Percentiles rank a stretch among this genome's conserved stretches.
These are phyloP conservation scores for Exocentrus adspersus DNA, from an alignment of 2,888 invertebrate genomes.

Conservation along the genomic window DNA sequence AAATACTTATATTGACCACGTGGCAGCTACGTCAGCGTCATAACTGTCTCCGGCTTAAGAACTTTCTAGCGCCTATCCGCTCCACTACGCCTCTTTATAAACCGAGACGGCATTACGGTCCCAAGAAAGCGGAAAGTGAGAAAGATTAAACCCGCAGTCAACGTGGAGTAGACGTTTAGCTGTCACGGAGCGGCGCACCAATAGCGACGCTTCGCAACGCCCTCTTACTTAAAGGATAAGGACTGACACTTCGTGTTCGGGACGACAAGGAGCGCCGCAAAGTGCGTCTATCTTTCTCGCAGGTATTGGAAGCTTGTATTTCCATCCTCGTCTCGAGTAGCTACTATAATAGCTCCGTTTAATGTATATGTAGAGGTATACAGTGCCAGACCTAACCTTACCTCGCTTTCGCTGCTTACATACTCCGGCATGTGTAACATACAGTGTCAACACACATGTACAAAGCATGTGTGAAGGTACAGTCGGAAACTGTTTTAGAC, in stretches of 20 bases:
- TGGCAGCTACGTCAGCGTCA: too few species aligned
- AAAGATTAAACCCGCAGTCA: slow-evolving; percentile 53
- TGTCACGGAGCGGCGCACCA: slow-evolving; percentile 52
- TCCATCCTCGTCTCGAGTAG: slow-evolving; percentile 60
- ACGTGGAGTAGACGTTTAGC: slow-evolving; percentile 59
- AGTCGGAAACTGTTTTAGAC: slow-evolving; percentile 43
- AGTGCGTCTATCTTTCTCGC: slow-evolving; percentile 49
- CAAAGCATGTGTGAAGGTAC: slow-evolving; percentile 62
- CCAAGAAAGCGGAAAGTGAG: slow-evolving; percentile 55
- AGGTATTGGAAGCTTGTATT: slow-evolving; percentile 48
- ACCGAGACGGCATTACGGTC: slow-evolving; percentile 55
- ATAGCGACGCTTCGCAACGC: slow-evolving; percentile 52
- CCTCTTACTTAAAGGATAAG: slow-evolving; percentile 63
- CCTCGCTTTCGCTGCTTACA: slow-evolving; percentile 60
- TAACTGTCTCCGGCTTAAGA: too few species aligned
- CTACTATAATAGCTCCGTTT: slow-evolving; percentile 62
- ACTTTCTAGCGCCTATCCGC: background rate
- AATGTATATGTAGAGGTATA: slow-evolving; percentile 59
- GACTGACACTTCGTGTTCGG: slow-evolving; percentile 59
- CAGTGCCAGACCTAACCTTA: slow-evolving; percentile 59
- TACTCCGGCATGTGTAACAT: slow-evolving; percentile 62
- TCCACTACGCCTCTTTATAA: slow-evolving; percentile 45
- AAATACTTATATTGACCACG: too few species aligned
- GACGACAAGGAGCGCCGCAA: slow-evolving; percentile 56
- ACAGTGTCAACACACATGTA: slow-evolving; percentile 64